These are phyloP conservation scores for Fratercula arctica DNA, from an alignment of 2,797 vertebrate species.

Conservation along the genomic window DNA sequence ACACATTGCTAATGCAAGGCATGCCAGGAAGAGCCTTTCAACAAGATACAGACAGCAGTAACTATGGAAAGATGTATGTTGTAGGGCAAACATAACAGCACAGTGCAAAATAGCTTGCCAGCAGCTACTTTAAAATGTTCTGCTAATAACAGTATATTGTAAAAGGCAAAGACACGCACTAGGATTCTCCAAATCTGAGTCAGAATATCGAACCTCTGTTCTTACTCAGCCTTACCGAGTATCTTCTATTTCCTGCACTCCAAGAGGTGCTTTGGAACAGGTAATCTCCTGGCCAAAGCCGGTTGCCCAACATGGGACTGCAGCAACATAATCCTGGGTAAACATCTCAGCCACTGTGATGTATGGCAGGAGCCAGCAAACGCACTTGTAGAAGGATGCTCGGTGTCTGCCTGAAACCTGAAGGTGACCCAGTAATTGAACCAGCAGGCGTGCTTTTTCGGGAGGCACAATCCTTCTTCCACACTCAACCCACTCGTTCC, in stretches of 20 bases:
- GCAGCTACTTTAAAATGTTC: neutral
- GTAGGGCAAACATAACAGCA: neutral
- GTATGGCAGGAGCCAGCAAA: neutral
- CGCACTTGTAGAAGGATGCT: fast-evolving
- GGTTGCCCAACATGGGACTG: neutral
- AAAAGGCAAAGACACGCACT: neutral
- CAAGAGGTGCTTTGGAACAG: neutral
- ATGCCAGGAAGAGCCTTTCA: neutral
- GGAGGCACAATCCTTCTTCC: neutral
- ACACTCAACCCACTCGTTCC: neutral
- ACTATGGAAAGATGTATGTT: neutral
- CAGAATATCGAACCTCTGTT: neutral
- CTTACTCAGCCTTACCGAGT: neutral
- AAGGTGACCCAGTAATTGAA: neutral
- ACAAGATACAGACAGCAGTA: neutral
- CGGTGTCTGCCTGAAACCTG: neutral
- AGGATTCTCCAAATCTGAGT: neutral
- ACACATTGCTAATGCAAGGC: neutral
- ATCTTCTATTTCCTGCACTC: neutral
- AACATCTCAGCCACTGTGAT: neutral
- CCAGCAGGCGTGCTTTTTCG: neutral
- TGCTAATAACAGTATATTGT: neutral
- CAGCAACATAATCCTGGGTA: neutral
- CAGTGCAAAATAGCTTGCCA: neutral
- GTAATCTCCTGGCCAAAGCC: neutral